These are phyloP conservation scores for Solenodon paradoxus DNA, from an alignment of 2,113 vertebrate species.

Conservation along the genomic window DNA sequence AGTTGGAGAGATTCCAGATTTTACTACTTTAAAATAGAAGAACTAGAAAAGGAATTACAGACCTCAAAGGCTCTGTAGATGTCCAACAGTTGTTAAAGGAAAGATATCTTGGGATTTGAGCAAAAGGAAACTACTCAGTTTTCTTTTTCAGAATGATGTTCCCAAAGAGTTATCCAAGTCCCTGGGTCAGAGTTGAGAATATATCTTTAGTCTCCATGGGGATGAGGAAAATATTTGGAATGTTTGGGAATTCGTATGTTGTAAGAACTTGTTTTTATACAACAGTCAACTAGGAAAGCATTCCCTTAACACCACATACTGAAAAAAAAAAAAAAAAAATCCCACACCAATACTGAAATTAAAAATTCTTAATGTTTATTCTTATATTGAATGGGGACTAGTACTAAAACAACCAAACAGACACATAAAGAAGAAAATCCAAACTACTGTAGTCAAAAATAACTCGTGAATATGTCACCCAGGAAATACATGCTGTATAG, in stretches of 20 bases:
- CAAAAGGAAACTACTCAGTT: slow-evolving; percentile 52
- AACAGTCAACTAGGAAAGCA: slow-evolving; percentile 59
- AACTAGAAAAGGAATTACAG: slow-evolving; percentile 27
- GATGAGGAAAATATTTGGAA: slow-evolving; percentile 72
- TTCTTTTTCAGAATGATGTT: slow-evolving; percentile 44
- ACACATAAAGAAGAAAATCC: neutral
- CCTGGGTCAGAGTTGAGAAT: slow-evolving; percentile 59
- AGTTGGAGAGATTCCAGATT: neutral
- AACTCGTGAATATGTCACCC: neutral
- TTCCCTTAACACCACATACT: slow-evolving; percentile 34
- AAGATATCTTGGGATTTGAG: slow-evolving; percentile 47
- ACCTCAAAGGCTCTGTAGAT: neutral
- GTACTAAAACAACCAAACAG: neutral
- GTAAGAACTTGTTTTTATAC: slow-evolving; percentile 66
- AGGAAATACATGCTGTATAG: neutral
- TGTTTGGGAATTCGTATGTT: slow-evolving; percentile 63
- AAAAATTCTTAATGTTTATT: slow-evolving; percentile 47
- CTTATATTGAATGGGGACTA: slow-evolving; percentile 4
- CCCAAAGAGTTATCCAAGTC: slow-evolving; percentile 20
- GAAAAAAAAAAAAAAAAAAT: neutral
- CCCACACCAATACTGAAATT: neutral
- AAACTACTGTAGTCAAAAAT: neutral
- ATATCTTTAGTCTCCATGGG: slow-evolving; percentile 61
- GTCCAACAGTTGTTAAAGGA: neutral
- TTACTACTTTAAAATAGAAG: slow-evolving; percentile 27